Evolutionary conservation across 2,888 invertebrate species (phyloP), one percentile per base, ranked within the genome.

Genomic region (Lepidochrysops patricia): DNA sequence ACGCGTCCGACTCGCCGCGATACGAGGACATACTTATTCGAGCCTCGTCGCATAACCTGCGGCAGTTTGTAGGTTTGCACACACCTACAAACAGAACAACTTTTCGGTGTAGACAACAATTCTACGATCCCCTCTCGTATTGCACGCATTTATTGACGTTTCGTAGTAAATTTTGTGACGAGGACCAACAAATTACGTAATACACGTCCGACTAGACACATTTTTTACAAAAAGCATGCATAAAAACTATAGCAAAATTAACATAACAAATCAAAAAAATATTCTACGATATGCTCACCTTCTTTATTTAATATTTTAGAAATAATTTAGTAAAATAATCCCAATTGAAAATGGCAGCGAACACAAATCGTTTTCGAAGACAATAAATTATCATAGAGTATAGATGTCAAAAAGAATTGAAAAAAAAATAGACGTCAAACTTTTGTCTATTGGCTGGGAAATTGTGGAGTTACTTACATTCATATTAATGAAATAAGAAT

Each of bases 81-180:
- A 88, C 89, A 91, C 92, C 92, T 92, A 92, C 90, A 91, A 91
- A 91, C 91, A 92, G 91, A 91, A 92, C 82, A 91, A 92, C 92
- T 92, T 88, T 90, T 90, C 85, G 91, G 91, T 91, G 91, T 92
- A 89, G 87, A 85, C 79, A 84, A 79, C 88, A 83, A 83, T 74
- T 87, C 86, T 81, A 76, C 73, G 72, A 67, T 78, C 74, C 71
- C 76, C 78, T 76, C 76, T 77, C 73, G 79, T 75, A 73, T 73
- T 75, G 79, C 75, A 75, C 74, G 72, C 72, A 72, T 74, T 69
- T 74, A 73, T 70, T 80, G 78, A 76, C 77, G 75, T 77, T 74
- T 79, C 77, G 77, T 73, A 70, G 76, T 78, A 76, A 63, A 71
- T 75, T 80, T 71, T 77, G 76, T 79, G 82, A 79, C 77, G 81